phyloP scores from a whole-genome alignment of 2,797 vertebrate genomes.

The Coregonus ussuriensis region DNA sequence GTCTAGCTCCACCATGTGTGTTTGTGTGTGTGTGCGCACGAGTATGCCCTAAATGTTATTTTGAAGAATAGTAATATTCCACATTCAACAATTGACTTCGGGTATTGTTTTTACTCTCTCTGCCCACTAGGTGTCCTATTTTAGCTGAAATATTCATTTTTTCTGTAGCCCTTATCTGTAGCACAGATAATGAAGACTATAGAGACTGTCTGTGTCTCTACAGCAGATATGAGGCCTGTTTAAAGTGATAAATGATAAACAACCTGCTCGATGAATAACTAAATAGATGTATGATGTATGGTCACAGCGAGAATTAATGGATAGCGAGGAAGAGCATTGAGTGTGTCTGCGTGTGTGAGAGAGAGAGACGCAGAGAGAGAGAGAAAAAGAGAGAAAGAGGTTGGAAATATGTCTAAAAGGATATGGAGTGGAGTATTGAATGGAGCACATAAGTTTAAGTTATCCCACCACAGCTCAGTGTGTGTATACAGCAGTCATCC shows the following conservation, averaged over 20 bases:
- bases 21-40: slow-evolving; percentile 10
- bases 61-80: neutral
- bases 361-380: neutral
- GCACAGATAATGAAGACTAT: neutral
- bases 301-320: too few relatives aligned
- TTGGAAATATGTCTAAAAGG: neutral
- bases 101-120: neutral
- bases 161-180: neutral
- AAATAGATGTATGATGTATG: neutral
- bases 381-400: too few relatives aligned
- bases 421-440: neutral
- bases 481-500: neutral
- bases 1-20: slow-evolving; percentile 34
- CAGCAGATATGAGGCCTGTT: neutral
- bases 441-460: neutral
- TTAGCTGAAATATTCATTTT: neutral
- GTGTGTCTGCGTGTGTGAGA: neutral
- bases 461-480: neutral
- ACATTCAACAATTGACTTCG: neutral
- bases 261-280: neutral
- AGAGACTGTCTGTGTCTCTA: neutral
- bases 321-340: too few relatives aligned
- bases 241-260: neutral
- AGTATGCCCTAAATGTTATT: neutral
- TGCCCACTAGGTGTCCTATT: neutral